Percentiles rank a stretch among this genome's conserved stretches.
Evolutionary conservation across 2,113 vertebrate genomes (phyloP).

Genomic region (Crotalus helleri): DNA sequence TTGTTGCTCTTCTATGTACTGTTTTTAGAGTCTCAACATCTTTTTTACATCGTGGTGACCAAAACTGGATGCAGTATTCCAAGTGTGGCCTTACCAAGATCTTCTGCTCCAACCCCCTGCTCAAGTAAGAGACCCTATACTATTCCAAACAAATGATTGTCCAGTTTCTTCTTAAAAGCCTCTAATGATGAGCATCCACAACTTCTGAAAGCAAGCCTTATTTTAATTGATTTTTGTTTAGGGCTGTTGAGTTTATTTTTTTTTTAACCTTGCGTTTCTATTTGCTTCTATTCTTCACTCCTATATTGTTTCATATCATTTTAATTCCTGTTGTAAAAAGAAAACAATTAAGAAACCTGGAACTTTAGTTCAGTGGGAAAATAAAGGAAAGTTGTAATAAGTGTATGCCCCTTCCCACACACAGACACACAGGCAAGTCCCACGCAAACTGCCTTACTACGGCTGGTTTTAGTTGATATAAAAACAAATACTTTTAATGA

Average conservation of each 20-base stretch:
- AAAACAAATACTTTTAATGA: conserved; percentile 37
- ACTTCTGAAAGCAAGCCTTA: not conserved
- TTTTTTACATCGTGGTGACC: no score
- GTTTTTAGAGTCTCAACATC: no score
- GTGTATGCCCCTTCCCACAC: no score
- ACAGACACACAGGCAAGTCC: not conserved
- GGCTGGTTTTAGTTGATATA: not conserved
- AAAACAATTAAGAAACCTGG: not conserved
- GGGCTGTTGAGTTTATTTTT: not conserved
- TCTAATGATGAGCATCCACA: not conserved
- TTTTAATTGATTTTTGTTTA: not conserved
- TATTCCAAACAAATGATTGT: not conserved
- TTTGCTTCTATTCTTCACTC: not conserved
- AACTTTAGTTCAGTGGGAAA: not conserved
- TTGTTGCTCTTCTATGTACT: no score
- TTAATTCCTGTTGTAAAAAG: not conserved
- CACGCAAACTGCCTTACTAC: not conserved
- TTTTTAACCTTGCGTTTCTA: not conserved
- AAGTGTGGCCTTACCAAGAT: no score
- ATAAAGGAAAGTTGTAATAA: not conserved
- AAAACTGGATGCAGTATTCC: no score
- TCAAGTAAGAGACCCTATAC: not conserved
- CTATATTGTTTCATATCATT: not conserved
- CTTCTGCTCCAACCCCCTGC: not conserved
- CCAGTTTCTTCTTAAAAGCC: not conserved